Conservation (phyloP, 2,113 vertebrate species). For the Protobothrops flavoviridis region DNA sequence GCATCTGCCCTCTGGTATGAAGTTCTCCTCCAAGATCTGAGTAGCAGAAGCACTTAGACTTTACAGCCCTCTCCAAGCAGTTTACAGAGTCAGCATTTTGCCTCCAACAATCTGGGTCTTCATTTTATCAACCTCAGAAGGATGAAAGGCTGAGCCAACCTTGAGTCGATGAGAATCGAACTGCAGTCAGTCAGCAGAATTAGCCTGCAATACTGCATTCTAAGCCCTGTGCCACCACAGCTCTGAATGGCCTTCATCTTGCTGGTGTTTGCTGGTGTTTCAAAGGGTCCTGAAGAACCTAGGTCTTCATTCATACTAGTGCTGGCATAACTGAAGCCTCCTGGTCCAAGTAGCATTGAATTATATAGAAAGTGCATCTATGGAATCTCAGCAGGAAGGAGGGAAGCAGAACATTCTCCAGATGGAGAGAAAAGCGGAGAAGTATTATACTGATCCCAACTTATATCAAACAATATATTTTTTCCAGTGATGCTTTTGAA, state of each 20-base stretch:
- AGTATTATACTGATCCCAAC: background rate
- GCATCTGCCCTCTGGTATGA: background rate
- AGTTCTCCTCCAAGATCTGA: background rate
- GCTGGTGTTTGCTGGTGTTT: background rate
- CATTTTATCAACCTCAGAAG: background rate
- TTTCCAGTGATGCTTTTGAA: background rate
- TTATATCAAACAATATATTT: background rate
- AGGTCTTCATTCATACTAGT: background rate
- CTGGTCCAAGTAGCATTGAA: background rate
- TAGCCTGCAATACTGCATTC: background rate
- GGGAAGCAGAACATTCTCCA: background rate
- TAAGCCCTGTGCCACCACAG: background rate
- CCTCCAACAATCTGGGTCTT: background rate
- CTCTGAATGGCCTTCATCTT: background rate
- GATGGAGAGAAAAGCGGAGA: background rate
- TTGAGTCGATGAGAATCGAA: background rate
- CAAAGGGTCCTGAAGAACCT: background rate
- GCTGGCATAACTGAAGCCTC: background rate
- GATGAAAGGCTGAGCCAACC: background rate
- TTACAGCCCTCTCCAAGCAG: background rate
- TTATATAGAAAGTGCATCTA: background rate
- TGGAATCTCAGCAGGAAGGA: background rate
- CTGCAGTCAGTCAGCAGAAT: background rate
- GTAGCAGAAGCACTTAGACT: background rate
- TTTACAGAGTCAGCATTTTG: background rate